A percentile compares a stretch with the other conserved stretches of the same genome.
Evolutionary conservation across 1,140 invertebrate genomes (phyloP).

Genomic region (Amyelois transitella): DNA sequence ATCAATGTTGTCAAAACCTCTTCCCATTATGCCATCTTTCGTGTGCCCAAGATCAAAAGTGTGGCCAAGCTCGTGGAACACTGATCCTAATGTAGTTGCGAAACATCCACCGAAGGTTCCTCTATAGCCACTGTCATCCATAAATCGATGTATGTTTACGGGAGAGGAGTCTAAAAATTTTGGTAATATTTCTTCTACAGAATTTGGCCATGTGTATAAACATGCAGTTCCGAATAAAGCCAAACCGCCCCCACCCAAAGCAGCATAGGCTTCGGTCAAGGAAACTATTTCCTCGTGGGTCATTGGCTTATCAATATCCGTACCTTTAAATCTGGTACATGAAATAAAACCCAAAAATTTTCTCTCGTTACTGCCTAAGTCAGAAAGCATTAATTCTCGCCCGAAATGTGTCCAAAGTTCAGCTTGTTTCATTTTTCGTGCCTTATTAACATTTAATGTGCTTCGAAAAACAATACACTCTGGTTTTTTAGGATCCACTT

Average conservation of each 20-base stretch:
- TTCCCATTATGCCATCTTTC: slow-evolving; percentile 92
- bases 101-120: slow-evolving; percentile 91
- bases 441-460: slow-evolving; percentile 81
- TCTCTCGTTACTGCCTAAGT: slow-evolving; percentile 77
- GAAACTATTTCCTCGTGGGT: slow-evolving; percentile 85
- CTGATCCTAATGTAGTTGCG: slow-evolving; percentile 93
- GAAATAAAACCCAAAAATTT: slow-evolving; percentile 94
- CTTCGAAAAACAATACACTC: slow-evolving; percentile 83
- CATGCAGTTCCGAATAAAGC: slow-evolving; percentile 93
- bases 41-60: slow-evolving; percentile 96
- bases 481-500: slow-evolving; percentile 75
- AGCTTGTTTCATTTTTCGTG: slow-evolving; percentile 82
- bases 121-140: slow-evolving; percentile 93
- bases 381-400: slow-evolving; percentile 83
- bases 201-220: slow-evolving; percentile 91
- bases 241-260: slow-evolving; percentile 91
- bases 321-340: slow-evolving; percentile 86
- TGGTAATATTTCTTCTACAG: slow-evolving; percentile 79
- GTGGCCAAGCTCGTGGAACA: slow-evolving; percentile 95
- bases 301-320: slow-evolving; percentile 75
- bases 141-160: slow-evolving; percentile 82
- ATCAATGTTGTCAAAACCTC: slow-evolving; percentile 93
- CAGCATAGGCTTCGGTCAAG: slow-evolving; percentile 88
- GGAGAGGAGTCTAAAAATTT: slow-evolving; percentile 74
- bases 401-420: slow-evolving; percentile 91